phyloP scores from a whole-genome alignment of 2,888 invertebrate species.

The Agonopterix subpropinquella region DNA sequence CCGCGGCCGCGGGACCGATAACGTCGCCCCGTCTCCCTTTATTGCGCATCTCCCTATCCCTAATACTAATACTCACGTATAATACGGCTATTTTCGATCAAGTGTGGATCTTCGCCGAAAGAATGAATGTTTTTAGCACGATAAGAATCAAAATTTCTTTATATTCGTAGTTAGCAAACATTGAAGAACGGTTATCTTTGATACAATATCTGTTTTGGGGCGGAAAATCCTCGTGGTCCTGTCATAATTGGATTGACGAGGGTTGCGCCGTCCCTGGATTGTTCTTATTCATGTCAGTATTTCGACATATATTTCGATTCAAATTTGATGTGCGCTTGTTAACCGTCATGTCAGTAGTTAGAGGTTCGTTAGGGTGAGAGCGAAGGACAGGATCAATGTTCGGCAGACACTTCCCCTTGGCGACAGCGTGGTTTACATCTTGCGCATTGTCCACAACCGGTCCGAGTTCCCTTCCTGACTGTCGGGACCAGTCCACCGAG shows the following conservation, averaged over 20 bases:
- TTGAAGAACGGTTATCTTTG: conserved; percentile 1
- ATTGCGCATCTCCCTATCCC: conserved; percentile 29
- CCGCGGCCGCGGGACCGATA: conserved; percentile 26
- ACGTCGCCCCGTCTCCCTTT: conserved; percentile 27
- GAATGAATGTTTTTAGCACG: conserved; percentile 21
- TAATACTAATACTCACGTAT: conserved; percentile 24
- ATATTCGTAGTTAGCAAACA: conserved; percentile 8
- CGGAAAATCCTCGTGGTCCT: conserved; percentile 21
- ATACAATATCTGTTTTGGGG: conserved; percentile 17
- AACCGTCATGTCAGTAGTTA: conserved; percentile 35
- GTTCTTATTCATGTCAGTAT: conserved; percentile 44
- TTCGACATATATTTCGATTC: conserved; percentile 26
- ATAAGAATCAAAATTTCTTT: conserved; percentile 25
- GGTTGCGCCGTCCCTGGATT: conserved; percentile 39
- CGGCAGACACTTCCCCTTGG: conserved; percentile 43
- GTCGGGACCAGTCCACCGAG: conserved; percentile 27
- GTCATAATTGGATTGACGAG: conserved; percentile 52
- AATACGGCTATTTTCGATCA: conserved; percentile 21
- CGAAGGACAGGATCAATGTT: conserved; percentile 24
- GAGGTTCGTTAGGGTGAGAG: conserved; percentile 39
- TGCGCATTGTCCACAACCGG: conserved; percentile 45
- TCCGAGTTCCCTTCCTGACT: conserved; percentile 44
- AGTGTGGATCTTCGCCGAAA: conserved; percentile 20
- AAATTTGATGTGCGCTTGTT: conserved; percentile 41
- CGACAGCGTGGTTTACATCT: conserved; percentile 34